These are phyloP conservation scores for Synergus japonicus DNA, from an alignment of 2,888 invertebrate species.

Conservation along the genomic window DNA sequence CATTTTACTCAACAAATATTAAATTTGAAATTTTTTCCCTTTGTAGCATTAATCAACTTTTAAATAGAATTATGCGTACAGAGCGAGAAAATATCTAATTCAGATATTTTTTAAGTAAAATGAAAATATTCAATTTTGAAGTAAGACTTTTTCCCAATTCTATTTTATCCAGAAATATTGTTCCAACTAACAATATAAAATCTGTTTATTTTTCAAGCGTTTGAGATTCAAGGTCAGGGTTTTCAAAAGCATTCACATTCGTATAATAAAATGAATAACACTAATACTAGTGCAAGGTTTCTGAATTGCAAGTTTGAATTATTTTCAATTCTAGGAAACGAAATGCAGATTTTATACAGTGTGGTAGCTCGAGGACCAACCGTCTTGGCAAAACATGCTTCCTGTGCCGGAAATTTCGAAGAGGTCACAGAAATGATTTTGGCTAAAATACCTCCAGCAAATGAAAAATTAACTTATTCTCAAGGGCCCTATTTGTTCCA, in stretches of 20 bases:
- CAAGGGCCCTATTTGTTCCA: conserved; percentile 96
- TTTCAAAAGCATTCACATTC: not conserved
- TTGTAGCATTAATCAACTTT: too few relatives aligned
- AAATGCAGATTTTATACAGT: conserved; percentile 94
- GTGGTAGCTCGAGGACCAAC: conserved; percentile 92
- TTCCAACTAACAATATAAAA: too few relatives aligned
- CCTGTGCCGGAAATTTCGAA: conserved; percentile 95
- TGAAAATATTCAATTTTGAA: too few relatives aligned
- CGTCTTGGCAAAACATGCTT: conserved; percentile 93
- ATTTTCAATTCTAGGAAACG: conserved; percentile 51
- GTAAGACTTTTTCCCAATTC: too few relatives aligned
- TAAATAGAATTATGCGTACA: too few relatives aligned
- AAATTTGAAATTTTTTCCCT: too few relatives aligned
- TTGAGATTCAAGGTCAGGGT: not conserved
- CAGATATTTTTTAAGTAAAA: too few relatives aligned
- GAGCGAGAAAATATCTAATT: too few relatives aligned
- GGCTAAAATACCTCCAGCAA: conserved; percentile 90
- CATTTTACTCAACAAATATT: too few relatives aligned
- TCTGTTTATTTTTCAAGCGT: not conserved
- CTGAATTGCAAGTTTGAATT: not conserved
- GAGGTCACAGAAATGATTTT: conserved; percentile 96
- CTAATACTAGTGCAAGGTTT: not conserved
- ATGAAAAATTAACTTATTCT: conserved; percentile 94
- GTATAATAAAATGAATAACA: too few relatives aligned
- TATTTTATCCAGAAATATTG: too few relatives aligned